Conservation (phyloP, 2,113 vertebrate species). For the Anoplopoma fimbria region DNA sequence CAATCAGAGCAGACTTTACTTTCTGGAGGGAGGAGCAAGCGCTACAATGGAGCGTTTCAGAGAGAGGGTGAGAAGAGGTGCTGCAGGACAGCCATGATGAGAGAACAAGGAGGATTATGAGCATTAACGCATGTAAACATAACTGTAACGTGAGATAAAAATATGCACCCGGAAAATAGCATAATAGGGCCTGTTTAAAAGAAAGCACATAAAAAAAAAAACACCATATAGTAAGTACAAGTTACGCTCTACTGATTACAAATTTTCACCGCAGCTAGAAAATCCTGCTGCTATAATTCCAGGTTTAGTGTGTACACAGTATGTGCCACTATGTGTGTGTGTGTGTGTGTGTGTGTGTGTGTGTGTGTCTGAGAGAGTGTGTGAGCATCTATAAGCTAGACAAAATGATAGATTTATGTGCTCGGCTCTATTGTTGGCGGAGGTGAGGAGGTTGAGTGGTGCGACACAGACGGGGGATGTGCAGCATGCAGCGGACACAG, state of each 20-base stretch:
- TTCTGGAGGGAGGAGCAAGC: no score
- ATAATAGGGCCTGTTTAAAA: no score
- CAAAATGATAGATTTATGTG: constrained; percentile 37
- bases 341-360: constrained; percentile 4
- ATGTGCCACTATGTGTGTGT: background rate
- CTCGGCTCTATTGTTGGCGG: background rate
- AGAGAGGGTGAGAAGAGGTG: no score
- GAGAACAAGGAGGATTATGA: no score
- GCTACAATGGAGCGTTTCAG: no score
- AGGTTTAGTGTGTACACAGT: constrained; percentile 4
- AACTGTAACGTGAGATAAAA: no score
- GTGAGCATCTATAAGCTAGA: background rate
- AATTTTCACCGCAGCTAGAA: constrained; percentile 5
- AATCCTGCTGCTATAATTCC: constrained; percentile 13
- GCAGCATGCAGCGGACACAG: constrained; percentile 1
- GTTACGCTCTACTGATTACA: constrained; percentile 16
- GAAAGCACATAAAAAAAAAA: no score
- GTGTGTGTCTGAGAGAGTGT: background rate
- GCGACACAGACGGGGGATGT: constrained; percentile 4
- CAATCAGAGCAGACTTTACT: no score
- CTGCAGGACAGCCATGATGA: no score
- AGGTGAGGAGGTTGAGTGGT: constrained; percentile 31
- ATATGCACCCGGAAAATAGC: no score
- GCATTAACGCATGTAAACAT: no score
- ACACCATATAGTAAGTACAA: constrained; percentile 3